phyloP scores from a whole-genome alignment of 2,888 invertebrate genomes.

The Sinotaia quadrata region DNA sequence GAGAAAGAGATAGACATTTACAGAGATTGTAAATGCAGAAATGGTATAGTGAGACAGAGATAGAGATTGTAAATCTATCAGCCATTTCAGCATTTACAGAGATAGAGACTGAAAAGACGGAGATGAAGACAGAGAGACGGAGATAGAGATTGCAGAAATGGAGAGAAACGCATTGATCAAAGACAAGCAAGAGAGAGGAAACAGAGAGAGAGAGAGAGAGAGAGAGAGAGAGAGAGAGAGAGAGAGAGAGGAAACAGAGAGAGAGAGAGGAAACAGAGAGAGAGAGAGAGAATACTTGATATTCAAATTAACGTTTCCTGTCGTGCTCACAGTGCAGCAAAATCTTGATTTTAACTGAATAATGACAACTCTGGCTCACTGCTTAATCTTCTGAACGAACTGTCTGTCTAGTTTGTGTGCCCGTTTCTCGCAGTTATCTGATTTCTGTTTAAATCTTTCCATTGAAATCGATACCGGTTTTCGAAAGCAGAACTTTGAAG shows the following conservation, averaged over 20 bases:
- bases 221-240: conserved; percentile 1
- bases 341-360: too few species aligned
- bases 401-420: too few species aligned
- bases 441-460: too few species aligned
- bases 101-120: neutral
- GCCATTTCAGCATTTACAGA: neutral
- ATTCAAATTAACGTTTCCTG: neutral
- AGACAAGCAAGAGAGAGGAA: neutral
- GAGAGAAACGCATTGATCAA: neutral
- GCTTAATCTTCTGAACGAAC: too few species aligned
- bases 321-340: neutral
- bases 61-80: too few species aligned
- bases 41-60: neutral
- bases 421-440: too few species aligned
- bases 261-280: neutral
- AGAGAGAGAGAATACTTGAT: neutral
- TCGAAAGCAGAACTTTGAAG: too few species aligned
- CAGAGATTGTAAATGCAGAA: neutral
- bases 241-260: neutral
- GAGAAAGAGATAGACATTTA: neutral
- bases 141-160: neutral
- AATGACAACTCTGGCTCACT: too few species aligned
- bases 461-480: too few species aligned
- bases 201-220: neutral
- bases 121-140: neutral